These are phyloP conservation scores for Pachymerium ferrugineum DNA, from an alignment of 2,888 invertebrate genomes.

Conservation along the genomic window DNA sequence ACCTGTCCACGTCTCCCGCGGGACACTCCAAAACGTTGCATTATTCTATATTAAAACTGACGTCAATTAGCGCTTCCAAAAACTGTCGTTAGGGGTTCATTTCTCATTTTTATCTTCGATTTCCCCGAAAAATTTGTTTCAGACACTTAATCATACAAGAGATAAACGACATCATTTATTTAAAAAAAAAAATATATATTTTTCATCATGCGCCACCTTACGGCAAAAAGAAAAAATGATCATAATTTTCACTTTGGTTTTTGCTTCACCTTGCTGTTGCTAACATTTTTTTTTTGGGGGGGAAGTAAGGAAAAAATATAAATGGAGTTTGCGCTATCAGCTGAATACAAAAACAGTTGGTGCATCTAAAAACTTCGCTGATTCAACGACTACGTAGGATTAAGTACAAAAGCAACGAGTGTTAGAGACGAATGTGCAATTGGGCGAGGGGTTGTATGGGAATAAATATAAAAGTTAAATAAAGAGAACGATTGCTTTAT, in stretches of 20 bases:
- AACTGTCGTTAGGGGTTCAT: background rate
- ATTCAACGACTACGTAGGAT: constrained; percentile 4
- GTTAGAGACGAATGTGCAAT: background rate
- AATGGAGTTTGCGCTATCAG: background rate
- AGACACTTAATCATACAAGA: background rate
- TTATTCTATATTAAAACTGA: constrained; percentile 25
- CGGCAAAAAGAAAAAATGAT: no score
- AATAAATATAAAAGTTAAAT: no score
- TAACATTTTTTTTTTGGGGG: background rate
- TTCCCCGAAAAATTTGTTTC: no score
- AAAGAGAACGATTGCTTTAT: no score
- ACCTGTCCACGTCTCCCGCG: constrained; percentile 15
- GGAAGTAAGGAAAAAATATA: background rate
- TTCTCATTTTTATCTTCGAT: constrained; percentile 15
- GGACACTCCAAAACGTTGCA: background rate
- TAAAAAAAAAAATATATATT: background rate
- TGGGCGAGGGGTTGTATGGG: no score
- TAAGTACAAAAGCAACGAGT: background rate
- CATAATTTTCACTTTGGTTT: background rate
- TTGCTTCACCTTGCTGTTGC: background rate
- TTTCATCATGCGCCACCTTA: no score
- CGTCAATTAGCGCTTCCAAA: constrained; percentile 11
- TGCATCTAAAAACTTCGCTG: background rate
- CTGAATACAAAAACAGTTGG: constrained; percentile 20
- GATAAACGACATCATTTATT: background rate